Base-by-base conservation (phyloP, 1,140 invertebrate species). In the Listronotus bonariensis region DNA sequence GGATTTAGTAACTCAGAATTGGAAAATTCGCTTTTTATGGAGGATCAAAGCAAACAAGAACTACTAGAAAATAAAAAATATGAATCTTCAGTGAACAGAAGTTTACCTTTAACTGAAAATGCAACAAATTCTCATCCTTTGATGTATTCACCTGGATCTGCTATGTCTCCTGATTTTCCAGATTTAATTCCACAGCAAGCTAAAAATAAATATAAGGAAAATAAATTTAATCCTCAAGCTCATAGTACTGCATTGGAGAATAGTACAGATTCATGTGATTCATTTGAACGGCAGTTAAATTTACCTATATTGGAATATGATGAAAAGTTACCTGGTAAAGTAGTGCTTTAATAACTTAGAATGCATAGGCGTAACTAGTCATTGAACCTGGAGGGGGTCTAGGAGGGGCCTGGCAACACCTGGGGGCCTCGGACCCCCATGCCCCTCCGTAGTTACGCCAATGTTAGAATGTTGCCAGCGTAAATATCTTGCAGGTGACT, bases 51-150 rank as follows among this genome's bases (percentile, higher is more conserved):
- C 11, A 6, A 15, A 10, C 32, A 54, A 56, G 31, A 12, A 31
- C 17, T 51, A 51, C 40, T 55, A 15, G 41, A 34, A 46, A 41
- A 52, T 43, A 56, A 56, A 18, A 64, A 49, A 41, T 48, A 40
- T 20, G 53, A 64, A 14, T 40, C 43, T 32, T 10, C 41, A 49
- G 46, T 32, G 48, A 55, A 41, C 12, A 20, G 53, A 17, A 34
- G 26, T 56, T 43, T 67, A n/a, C 62, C 59, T 41, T 48, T 51
- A 51, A 68, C 48, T 12, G 53, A 76, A 68, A 77, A 77, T 67
- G 76, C 76, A 34, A 79, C 76, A 40, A 71, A 78, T 68, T 77
- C 72, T 43, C 77, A 79, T 71, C 77, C 77, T n/a, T 67, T 79
- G 48, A 79, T 79, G 77, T 71, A 74, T 61, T 76, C 76, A 32